Conservation (phyloP, 1,140 invertebrate genomes). For the Chrysopa pallens region DNA sequence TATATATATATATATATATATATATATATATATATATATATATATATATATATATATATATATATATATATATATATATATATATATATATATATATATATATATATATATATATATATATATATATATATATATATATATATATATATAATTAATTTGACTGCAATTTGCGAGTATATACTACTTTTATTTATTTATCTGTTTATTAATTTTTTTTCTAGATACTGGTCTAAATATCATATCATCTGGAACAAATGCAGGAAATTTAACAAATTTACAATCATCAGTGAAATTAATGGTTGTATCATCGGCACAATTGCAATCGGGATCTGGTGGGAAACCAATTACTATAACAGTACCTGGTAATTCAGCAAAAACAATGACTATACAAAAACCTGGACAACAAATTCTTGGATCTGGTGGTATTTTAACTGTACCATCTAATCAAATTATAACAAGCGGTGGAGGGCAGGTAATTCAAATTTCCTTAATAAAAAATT, state of each 20-base stretch:
- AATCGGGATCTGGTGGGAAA: slow-evolving; percentile 28
- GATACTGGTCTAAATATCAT: slow-evolving; percentile 8
- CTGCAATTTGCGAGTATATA: too few species aligned
- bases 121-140: too few species aligned
- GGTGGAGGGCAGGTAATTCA: slow-evolving; percentile 4
- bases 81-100: too few species aligned
- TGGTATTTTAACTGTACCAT: slow-evolving; percentile 30
- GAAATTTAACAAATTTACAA: slow-evolving; percentile 21
- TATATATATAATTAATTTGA: too few species aligned
- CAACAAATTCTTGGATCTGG: slow-evolving; percentile 24
- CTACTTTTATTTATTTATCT: too few species aligned
- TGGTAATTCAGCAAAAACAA: slow-evolving; percentile 35
- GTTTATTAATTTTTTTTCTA: too few species aligned
- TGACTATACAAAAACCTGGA: slow-evolving; percentile 25
- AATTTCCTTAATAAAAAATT: too few species aligned
- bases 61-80: too few species aligned
- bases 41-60: too few species aligned
- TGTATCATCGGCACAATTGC: slow-evolving; percentile 24
- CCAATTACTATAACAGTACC: slow-evolving; percentile 53
- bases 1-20: too few species aligned
- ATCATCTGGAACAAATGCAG: slow-evolving; percentile 15
- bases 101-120: too few species aligned
- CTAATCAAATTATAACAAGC: slow-evolving; percentile 23
- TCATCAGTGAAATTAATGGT: slow-evolving; percentile 48
- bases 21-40: too few species aligned